Evolutionary conservation across 2,888 invertebrate species (phyloP).

Genomic region (Hyposoter dolosus): DNA sequence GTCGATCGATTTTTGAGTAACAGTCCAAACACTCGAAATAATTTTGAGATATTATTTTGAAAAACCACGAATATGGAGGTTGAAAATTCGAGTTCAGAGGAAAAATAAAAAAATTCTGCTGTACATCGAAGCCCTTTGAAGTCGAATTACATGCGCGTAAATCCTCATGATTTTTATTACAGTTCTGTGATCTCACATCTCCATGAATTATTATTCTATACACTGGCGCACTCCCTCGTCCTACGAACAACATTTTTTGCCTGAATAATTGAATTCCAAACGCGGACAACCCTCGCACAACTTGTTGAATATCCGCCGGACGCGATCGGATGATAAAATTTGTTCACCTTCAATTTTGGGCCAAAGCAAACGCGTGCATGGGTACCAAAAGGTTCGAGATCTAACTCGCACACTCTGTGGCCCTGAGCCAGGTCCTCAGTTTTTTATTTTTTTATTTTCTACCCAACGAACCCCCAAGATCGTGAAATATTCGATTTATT

Average conservation of each 20-base stretch:
- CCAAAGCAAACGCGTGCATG: neutral
- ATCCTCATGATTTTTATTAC: neutral
- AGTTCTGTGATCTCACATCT: neutral
- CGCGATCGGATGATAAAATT: neutral
- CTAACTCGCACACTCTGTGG: neutral
- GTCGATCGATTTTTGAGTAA: too few relatives aligned
- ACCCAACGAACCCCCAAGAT: neutral
- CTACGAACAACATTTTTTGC: neutral
- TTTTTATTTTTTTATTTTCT: neutral
- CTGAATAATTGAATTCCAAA: neutral
- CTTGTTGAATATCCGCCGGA: constrained; percentile 1
- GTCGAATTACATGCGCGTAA: neutral
- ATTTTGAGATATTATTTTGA: too few relatives aligned
- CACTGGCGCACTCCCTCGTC: neutral
- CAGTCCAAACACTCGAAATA: too few relatives aligned
- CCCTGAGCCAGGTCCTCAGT: neutral
- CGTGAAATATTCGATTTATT: neutral
- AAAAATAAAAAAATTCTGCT: neutral
- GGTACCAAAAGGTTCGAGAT: neutral
- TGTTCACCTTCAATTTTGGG: neutral
- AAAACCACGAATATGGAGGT: too few relatives aligned
- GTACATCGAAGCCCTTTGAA: neutral
- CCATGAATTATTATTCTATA: neutral
- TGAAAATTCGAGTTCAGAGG: too few relatives aligned
- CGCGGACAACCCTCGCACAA: neutral